Evolutionary conservation across 2,888 invertebrate genomes (phyloP).

Genomic region (Cryptocephalus primarius): DNA sequence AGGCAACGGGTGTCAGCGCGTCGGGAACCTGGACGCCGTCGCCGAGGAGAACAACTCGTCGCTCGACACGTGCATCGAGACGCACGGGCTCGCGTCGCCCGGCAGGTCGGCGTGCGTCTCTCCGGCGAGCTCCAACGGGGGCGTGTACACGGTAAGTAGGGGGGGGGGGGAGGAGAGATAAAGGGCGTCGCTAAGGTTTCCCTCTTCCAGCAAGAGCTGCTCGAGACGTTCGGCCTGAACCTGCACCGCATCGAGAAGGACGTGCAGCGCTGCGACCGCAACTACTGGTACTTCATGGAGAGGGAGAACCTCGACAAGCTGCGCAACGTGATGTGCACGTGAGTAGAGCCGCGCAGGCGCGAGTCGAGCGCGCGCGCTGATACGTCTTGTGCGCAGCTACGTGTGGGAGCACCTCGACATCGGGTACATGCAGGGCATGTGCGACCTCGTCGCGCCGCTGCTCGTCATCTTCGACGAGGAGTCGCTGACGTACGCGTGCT

Average conservation of each 20-base stretch:
- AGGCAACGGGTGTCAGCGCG: conserved; percentile 42
- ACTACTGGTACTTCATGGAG: conserved; percentile 85
- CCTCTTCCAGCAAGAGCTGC: conserved; percentile 60
- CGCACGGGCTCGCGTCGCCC: conserved; percentile 34
- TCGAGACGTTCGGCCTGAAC: conserved; percentile 79
- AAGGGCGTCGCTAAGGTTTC: too few species aligned
- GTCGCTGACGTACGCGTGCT: conserved; percentile 81
- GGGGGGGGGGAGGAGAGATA: too few species aligned
- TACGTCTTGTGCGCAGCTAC: too few species aligned
- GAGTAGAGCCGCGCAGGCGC: too few species aligned
- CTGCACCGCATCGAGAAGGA: conserved; percentile 94
- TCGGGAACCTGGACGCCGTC: conserved; percentile 44
- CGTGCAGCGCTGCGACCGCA: conserved; percentile 89
- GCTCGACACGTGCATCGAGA: conserved; percentile 35
- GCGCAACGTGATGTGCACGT: conserved; percentile 94
- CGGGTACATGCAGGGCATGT: conserved; percentile 98
- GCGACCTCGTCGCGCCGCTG: conserved; percentile 86
- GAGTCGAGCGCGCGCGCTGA: too few species aligned
- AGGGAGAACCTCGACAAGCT: conserved; percentile 86
- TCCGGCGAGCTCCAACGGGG: conserved; percentile 85
- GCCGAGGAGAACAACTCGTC: conserved; percentile 45
- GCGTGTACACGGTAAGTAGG: conserved; percentile 71
- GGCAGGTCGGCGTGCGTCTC: conserved; percentile 56
- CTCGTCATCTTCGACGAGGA: conserved; percentile 90
- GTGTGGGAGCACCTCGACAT: conserved; percentile 92